These are phyloP conservation scores for Carterocephalus palaemon DNA, from an alignment of 2,888 invertebrate species.

Conservation along the genomic window DNA sequence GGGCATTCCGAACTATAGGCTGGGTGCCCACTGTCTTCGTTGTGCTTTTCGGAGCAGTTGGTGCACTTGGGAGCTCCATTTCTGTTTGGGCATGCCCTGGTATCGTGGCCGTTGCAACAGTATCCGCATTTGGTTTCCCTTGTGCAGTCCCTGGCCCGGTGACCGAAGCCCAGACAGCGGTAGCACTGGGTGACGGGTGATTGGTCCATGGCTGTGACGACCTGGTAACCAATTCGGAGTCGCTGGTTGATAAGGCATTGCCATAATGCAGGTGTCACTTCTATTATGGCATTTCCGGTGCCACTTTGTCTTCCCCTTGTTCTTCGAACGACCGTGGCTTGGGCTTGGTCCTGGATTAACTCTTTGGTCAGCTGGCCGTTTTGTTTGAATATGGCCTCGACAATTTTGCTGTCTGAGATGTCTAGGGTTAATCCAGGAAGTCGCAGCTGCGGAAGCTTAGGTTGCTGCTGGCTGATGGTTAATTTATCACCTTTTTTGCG, in stretches of 20 bases:
- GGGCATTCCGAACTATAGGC: conserved; percentile 9
- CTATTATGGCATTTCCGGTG: background rate
- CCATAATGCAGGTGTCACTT: background rate
- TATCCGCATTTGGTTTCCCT: background rate
- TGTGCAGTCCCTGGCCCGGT: background rate
- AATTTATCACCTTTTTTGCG: background rate
- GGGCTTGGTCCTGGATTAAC: conserved; percentile 1
- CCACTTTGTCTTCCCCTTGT: conserved; percentile 1
- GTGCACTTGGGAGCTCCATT: background rate
- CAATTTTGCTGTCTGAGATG: background rate
- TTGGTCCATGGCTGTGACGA: conserved; percentile 1
- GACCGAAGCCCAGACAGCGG: no score
- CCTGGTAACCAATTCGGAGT: background rate
- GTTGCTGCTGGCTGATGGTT: background rate
- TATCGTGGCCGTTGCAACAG: conserved; percentile 3
- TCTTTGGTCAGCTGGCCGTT: background rate
- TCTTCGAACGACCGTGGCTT: background rate
- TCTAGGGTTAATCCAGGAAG: background rate
- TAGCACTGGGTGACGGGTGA: background rate
- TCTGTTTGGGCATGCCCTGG: conserved; percentile 4
- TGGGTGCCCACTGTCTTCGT: background rate
- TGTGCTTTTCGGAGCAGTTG: background rate
- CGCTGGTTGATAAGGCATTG: background rate
- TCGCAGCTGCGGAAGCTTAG: background rate
- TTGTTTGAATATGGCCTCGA: background rate